Evolutionary conservation across 2,888 invertebrate genomes (phyloP).

Genomic region (Drosophila differens): DNA sequence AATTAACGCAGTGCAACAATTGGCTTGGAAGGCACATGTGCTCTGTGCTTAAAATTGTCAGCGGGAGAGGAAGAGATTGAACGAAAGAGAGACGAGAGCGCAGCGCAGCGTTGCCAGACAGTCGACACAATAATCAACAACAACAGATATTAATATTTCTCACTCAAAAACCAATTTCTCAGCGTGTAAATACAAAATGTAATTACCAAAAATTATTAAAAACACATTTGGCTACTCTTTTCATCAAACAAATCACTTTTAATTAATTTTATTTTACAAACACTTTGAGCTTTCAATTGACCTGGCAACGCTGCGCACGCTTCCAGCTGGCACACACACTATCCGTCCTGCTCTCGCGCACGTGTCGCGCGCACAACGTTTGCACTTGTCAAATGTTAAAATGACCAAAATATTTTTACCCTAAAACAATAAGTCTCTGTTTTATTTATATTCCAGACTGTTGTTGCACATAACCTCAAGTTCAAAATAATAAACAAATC

Average conservation of each 20-base stretch:
- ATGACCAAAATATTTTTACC: conserved; percentile 62
- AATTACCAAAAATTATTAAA: not conserved
- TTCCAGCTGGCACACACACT: conserved; percentile 48
- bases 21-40: conserved; percentile 66
- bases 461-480: conserved; percentile 66
- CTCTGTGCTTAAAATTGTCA: conserved; percentile 48
- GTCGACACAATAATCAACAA: not conserved
- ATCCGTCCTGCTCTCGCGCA: conserved; percentile 47
- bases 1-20: conserved; percentile 65
- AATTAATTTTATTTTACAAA: not conserved
- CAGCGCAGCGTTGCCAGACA: conserved; percentile 57
- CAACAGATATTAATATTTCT: conserved; percentile 1
- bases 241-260: not conserved
- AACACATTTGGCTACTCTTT: not conserved
- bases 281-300: not conserved
- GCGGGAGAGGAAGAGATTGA: conserved; percentile 50
- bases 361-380: conserved; percentile 12
- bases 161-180: not conserved
- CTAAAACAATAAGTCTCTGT: conserved; percentile 72
- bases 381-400: conserved; percentile 9
- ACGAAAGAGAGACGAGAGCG: conserved; percentile 30
- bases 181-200: too few relatives aligned
- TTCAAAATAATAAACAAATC: conserved; percentile 66
- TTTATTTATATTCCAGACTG: conserved; percentile 80
- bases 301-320: conserved; percentile 37